Base-by-base conservation (phyloP, 2,797 vertebrate species). In the Miichthys miiuy region DNA sequence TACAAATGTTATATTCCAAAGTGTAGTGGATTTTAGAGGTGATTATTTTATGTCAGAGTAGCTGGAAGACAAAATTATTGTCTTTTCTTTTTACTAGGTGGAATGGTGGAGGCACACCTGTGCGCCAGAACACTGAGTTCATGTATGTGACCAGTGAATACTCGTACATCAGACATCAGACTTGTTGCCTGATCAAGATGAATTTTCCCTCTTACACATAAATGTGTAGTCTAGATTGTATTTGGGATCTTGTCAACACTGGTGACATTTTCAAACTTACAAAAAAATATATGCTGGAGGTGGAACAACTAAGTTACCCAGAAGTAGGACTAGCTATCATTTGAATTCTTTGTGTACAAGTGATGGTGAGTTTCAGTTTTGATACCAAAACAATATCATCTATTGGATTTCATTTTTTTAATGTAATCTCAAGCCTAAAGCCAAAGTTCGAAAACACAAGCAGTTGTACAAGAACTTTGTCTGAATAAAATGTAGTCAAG, bases 81-180 rank as follows among this genome's bases (percentile, higher is more conserved):
- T 96, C 80, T 95, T 72, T 97, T 97, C 57, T 95, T 94, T 95
- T 96, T 89, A 93, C 86, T 96, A 98, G 98, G 96, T 99, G 97
- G 97, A 97, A 96, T 94, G 96, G 83, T 95, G 96, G 96, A 95
- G 96, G 95, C 95, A 98, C 97, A 75, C 97, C 97, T 78, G 82
- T 97, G 92, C 94, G 95, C 94, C 96, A 91, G 91, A 97, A 95
- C 92, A 95, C 93, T 95, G 97, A 99, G 88, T 97, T 97, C 94
- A 95, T 97, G 97, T 99, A 99, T 92, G 97, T 98, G 94, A 92
- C 87, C 81, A 91, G 79, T 88, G 65, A 80, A 85, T 71, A 77
- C 78, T 71, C 55, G 10, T 52, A 82, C 65, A 80, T 54, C 5
- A 65, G 88, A 84, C 73, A 81, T 42, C 3, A 62, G 88, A 57